These are phyloP conservation scores for Corythornis cristatus DNA, from an alignment of 2,113 vertebrate genomes.

Conservation along the genomic window DNA sequence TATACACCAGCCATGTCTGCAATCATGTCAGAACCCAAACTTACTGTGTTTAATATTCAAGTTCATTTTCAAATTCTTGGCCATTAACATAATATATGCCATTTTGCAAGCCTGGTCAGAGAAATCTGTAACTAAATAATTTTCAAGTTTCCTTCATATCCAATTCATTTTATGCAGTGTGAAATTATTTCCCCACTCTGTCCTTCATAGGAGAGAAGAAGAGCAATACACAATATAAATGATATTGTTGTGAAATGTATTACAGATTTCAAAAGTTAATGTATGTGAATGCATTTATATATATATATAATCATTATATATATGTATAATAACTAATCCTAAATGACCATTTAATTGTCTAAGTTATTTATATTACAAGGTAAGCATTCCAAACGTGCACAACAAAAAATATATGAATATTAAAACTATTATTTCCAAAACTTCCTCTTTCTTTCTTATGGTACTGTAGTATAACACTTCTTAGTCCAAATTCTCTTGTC, in stretches of 20 bases:
- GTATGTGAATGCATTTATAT: neutral
- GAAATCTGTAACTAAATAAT: conserved; percentile 85
- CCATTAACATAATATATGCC: conserved; percentile 83
- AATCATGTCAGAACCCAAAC: conserved; percentile 77
- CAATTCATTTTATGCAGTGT: conserved; percentile 83
- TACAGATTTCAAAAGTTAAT: conserved; percentile 56
- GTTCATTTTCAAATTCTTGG: conserved; percentile 80
- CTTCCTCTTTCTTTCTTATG: neutral
- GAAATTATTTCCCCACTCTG: conserved; percentile 79
- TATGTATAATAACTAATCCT: conserved; percentile 31
- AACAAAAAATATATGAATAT: neutral
- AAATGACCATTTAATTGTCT: conserved; percentile 65
- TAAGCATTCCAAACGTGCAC: conserved; percentile 23
- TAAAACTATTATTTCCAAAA: conserved; percentile 5
- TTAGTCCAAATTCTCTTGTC: neutral
- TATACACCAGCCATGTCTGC: conserved; percentile 6
- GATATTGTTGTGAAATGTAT: conserved; percentile 56
- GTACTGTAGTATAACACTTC: neutral
- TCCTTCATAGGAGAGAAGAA: conserved; percentile 63
- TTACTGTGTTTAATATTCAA: conserved; percentile 81
- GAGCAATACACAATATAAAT: conserved; percentile 51
- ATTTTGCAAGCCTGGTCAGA: conserved; percentile 82
- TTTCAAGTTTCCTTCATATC: conserved; percentile 83
- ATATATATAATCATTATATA: no score
- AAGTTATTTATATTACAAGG: conserved; percentile 23